These are phyloP conservation scores for Maccullochella peelii DNA, from an alignment of 2,113 vertebrate species.

Conservation along the genomic window DNA sequence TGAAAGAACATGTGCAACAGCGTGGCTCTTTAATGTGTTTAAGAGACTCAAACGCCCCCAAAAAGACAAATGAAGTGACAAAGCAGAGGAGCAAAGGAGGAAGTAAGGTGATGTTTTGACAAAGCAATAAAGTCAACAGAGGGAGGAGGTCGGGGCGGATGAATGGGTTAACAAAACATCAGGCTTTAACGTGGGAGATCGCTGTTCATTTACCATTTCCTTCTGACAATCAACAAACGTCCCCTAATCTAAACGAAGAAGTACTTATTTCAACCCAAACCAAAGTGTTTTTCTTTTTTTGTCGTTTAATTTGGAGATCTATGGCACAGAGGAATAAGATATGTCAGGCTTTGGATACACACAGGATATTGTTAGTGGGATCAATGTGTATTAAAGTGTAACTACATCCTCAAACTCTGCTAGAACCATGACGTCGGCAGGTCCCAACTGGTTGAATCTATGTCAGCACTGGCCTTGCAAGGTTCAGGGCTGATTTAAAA, in stretches of 20 bases:
- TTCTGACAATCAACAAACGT: no score
- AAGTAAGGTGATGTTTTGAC: not conserved
- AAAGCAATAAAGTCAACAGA: no score
- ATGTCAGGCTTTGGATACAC: not conserved
- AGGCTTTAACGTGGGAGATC: no score
- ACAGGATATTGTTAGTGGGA: not conserved
- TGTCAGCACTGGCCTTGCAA: no score
- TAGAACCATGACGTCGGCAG: no score
- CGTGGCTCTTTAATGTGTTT: not conserved
- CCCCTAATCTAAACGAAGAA: not conserved
- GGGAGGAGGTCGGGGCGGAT: not conserved
- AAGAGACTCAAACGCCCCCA: no score
- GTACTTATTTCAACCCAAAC: not conserved
- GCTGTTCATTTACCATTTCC: no score
- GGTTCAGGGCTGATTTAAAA: no score
- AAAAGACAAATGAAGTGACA: no score
- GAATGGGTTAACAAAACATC: no score
- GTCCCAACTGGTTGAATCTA: no score
- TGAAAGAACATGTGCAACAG: slow-evolving; percentile 15
- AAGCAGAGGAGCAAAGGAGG: not conserved
- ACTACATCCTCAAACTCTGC: no score
- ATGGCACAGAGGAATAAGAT: not conserved
- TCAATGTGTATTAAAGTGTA: not conserved
- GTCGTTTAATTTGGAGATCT: not conserved
- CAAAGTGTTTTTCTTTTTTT: not conserved